Conservation (phyloP, 1,140 invertebrate species). For the Helicorthomorpha holstii region DNA sequence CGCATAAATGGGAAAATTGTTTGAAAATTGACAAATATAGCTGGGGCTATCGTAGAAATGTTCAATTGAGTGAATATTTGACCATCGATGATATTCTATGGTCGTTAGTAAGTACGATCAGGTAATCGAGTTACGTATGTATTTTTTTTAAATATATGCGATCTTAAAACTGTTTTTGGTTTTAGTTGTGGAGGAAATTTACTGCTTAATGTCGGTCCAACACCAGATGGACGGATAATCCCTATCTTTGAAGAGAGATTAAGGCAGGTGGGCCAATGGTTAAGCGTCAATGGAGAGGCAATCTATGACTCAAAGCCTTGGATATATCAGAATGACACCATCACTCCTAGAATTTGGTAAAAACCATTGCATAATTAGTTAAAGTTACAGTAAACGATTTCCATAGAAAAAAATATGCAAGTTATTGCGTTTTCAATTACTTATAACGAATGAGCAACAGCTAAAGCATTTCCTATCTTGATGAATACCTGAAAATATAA, state of each 20-base stretch:
- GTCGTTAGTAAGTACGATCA: constrained; percentile 54
- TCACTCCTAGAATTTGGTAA: constrained; percentile 38
- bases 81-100: constrained; percentile 50
- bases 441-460: not conserved
- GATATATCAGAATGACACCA: constrained; percentile 63
- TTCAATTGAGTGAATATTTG: constrained; percentile 47
- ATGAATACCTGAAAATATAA: not conserved
- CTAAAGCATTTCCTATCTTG: not conserved
- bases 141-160: not conserved
- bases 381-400: not conserved
- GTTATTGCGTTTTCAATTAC: too few relatives aligned
- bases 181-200: constrained; percentile 72
- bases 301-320: constrained; percentile 66
- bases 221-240: constrained; percentile 66
- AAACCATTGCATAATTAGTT: not conserved
- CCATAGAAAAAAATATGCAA: too few relatives aligned
- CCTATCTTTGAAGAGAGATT: constrained; percentile 83
- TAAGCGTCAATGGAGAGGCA: constrained; percentile 68
- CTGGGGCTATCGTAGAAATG: constrained; percentile 72
- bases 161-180: not conserved
- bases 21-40: constrained; percentile 76
- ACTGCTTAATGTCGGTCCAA: constrained; percentile 78
- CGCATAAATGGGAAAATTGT: constrained; percentile 79
- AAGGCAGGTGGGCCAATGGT: constrained; percentile 44
- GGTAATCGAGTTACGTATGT: constrained; percentile 11